Evolutionary conservation across 2,888 invertebrate species (phyloP).

Genomic region (Oeneis ivallda): DNA sequence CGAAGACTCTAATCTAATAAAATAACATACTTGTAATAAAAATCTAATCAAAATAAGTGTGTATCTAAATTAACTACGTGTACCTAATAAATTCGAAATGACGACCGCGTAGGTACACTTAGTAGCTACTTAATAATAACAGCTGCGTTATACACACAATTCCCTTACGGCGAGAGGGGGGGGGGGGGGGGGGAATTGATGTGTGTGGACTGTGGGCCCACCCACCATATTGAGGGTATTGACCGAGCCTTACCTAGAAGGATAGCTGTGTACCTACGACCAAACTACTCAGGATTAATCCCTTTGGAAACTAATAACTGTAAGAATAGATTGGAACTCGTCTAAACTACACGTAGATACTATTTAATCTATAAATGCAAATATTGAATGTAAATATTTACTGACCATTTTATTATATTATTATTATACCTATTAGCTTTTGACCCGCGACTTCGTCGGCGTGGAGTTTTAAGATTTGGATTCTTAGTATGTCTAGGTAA

Average conservation of each 20-base stretch:
- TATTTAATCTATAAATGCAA: slow-evolving; percentile 6
- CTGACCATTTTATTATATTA: too few species aligned
- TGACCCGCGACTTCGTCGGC: too few species aligned
- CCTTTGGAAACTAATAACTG: slow-evolving; percentile 6
- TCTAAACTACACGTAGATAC: background rate
- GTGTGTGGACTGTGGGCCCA: slow-evolving; percentile 34
- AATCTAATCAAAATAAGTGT: background rate
- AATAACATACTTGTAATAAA: too few species aligned
- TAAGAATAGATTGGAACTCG: background rate
- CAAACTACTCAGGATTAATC: background rate
- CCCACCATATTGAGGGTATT: slow-evolving; percentile 36
- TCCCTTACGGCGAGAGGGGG: slow-evolving; percentile 39
- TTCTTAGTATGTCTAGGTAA: too few species aligned
- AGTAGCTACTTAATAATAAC: background rate
- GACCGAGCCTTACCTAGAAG: slow-evolving; percentile 46
- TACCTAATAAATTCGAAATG: background rate
- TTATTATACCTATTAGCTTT: too few species aligned
- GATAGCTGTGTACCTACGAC: slow-evolving; percentile 7
- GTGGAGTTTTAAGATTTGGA: too few species aligned
- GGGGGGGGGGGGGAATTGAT: slow-evolving; percentile 28
- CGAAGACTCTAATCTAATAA: too few species aligned
- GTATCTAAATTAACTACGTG: background rate
- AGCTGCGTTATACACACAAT: too few species aligned
- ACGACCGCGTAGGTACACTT: slow-evolving; percentile 1
- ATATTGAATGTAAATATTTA: background rate